Evolutionary conservation across 2,797 vertebrate species (phyloP), one percentile per base, ranked within the genome.

Genomic region (Platyrinchus mystaceus): DNA sequence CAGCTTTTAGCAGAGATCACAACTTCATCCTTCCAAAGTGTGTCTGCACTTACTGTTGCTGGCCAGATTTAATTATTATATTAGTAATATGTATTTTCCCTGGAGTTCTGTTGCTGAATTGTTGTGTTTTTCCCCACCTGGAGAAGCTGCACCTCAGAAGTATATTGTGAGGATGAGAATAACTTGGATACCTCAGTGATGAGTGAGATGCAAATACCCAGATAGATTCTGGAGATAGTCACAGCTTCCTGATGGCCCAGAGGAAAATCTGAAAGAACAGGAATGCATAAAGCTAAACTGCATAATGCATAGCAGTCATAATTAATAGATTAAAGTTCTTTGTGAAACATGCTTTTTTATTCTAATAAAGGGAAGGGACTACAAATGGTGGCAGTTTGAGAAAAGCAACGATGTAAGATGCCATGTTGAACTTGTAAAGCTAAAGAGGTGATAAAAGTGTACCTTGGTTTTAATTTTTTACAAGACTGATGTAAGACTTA

Each of bases 261-360:
- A 94, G 91, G 91, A 88, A 92, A 86, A 84, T 67, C 2, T 59
- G 87, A 84, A 88, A 86, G 92, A 91, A 30, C 63, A 91, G 89
- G 62, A 90, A 94, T 90, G 94, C 66, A 20, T 34, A 74, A 88
- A 91, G 82, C 83, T 86, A 17, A 76, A 39, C 73, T 94, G 89
- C 83, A 79, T 91, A 88, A 90, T 90, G 87, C 87, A 79, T 30
- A 41, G 91, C 89, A 81, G 50, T 77, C 87, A 75, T 89, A 89
- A 89, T 78, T 96, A 93, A 94, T 94, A 90, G 91, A 95, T 95
- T 75, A 60, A 81, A 88, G 67, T 76, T 84, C 79, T 92, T 84
- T 90, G 87, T 82, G 76, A 84, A 85, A 76, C 67, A 14, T 32
- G 79, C 43, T 44, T 89, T 94, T 94, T 91, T 77, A 52, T 93